phyloP scores from a whole-genome alignment of 2,797 vertebrate species.

The Lindbergichthys nudifrons region DNA sequence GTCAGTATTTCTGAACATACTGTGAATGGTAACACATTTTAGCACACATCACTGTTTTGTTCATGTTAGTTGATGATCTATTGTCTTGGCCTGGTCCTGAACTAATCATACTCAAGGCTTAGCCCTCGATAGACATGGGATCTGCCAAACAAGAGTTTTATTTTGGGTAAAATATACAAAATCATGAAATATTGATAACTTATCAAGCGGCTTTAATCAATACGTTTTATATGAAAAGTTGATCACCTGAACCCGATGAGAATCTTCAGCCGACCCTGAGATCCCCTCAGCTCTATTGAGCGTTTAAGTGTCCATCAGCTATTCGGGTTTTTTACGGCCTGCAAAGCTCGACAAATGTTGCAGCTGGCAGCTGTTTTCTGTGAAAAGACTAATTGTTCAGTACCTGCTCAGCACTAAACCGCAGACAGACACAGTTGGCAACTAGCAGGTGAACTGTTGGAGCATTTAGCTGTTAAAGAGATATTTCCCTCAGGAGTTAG shows the following conservation, averaged over 20 bases:
- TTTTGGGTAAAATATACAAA: conserved; percentile 3
- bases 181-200: neutral
- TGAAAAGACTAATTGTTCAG: neutral
- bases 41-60: conserved; percentile 37
- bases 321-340: conserved; percentile 6
- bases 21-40: conserved; percentile 54
- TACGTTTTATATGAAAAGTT: conserved; percentile 23
- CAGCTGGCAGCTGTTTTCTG: neutral
- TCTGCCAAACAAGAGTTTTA: conserved; percentile 9
- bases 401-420: conserved; percentile 8
- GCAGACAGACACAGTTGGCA: neutral
- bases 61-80: conserved; percentile 33
- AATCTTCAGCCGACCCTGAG: neutral
- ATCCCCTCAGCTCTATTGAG: neutral
- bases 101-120: conserved; percentile 20
- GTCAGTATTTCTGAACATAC: conserved; percentile 61
- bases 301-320: conserved; percentile 7
- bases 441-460: neutral
- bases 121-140: neutral
- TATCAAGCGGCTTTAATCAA: neutral
- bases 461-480: conserved; percentile 3
- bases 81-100: conserved; percentile 19
- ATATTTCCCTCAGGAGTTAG: conserved; percentile 10
- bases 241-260: neutral
- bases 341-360: neutral